Percentiles rank a stretch among this genome's conserved stretches.
Evolutionary conservation across 1,140 invertebrate species (phyloP).

Genomic region (Phymastichus coffea): DNA sequence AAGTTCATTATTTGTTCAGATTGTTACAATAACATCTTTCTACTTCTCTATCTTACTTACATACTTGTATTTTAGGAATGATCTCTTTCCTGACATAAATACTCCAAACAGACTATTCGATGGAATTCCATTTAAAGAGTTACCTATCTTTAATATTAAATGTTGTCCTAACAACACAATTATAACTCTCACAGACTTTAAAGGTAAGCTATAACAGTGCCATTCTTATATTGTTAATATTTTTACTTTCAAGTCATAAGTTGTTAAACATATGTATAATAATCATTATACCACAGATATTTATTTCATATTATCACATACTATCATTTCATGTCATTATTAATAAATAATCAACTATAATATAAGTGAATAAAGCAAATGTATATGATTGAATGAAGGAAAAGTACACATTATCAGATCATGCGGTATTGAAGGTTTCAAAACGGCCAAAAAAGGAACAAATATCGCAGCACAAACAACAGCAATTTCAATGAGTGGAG

Average conservation of each 20-base stretch:
- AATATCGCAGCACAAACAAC: conserved; percentile 95
- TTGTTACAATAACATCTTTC: too few species aligned
- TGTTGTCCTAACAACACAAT: conserved; percentile 86
- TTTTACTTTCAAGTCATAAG: too few species aligned
- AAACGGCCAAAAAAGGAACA: conserved; percentile 91
- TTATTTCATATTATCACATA: too few species aligned
- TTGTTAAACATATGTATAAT: too few species aligned
- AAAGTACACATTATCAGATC: conserved; percentile 63
- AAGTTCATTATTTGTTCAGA: background rate
- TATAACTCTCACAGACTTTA: conserved; percentile 69
- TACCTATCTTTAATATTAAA: conserved; percentile 81
- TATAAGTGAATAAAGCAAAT: too few species aligned
- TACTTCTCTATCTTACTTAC: background rate
- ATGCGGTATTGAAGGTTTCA: conserved; percentile 91
- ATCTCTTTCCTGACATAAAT: conserved; percentile 73
- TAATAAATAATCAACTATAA: too few species aligned
- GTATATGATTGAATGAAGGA: too few species aligned
- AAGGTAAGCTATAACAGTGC: conserved; percentile 57
- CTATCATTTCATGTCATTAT: too few species aligned
- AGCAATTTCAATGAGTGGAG: conserved; percentile 73
- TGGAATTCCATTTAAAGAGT: conserved; percentile 73
- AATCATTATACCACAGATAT: too few species aligned
- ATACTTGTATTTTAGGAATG: conserved; percentile 59
- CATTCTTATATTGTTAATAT: background rate
- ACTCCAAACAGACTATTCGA: conserved; percentile 75